Conservation (phyloP, 1,140 invertebrate species). For the Aphelenchoides besseyi region DNA sequence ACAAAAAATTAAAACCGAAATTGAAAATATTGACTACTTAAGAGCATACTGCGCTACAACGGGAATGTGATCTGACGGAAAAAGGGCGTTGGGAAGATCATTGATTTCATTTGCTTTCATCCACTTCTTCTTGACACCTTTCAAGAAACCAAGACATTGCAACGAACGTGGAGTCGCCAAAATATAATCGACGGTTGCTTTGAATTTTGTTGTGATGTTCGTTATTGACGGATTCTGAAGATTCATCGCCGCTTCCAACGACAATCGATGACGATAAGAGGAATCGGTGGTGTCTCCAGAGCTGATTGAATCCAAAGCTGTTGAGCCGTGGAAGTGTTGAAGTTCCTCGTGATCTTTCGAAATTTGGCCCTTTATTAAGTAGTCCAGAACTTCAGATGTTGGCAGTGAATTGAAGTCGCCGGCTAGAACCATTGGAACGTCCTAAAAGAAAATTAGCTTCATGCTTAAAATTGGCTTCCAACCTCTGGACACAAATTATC, state of each 20-base stretch:
- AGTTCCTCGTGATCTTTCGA: constrained; percentile 88
- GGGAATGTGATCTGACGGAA: constrained; percentile 20
- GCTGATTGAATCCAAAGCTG: constrained; percentile 72
- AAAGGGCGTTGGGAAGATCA: not conserved
- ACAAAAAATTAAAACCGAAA: too few species aligned
- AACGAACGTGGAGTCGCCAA: constrained; percentile 76
- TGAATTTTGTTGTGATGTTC: constrained; percentile 98
- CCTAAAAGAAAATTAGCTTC: constrained; percentile 59
- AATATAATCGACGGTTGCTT: constrained; percentile 99
- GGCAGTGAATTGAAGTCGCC: constrained; percentile 98
- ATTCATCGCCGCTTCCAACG: constrained; percentile 85
- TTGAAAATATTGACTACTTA: too few species aligned
- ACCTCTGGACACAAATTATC: constrained; percentile 49
- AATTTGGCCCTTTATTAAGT: constrained; percentile 81
- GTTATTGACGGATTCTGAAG: constrained; percentile 94
- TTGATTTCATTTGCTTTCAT: constrained; percentile 9
- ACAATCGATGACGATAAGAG: constrained; percentile 77
- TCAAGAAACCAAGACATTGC: constrained; percentile 12
- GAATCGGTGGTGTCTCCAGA: constrained; percentile 37
- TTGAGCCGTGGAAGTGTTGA: constrained; percentile 82
- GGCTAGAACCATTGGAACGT: constrained; percentile 87
- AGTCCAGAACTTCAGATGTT: constrained; percentile 91
- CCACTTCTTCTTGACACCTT: constrained; percentile 7
- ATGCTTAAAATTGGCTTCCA: too few species aligned
- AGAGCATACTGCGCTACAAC: constrained; percentile 2